Evolutionary conservation across 2,888 invertebrate species (phyloP).

Genomic region (Limnephilus auricula): DNA sequence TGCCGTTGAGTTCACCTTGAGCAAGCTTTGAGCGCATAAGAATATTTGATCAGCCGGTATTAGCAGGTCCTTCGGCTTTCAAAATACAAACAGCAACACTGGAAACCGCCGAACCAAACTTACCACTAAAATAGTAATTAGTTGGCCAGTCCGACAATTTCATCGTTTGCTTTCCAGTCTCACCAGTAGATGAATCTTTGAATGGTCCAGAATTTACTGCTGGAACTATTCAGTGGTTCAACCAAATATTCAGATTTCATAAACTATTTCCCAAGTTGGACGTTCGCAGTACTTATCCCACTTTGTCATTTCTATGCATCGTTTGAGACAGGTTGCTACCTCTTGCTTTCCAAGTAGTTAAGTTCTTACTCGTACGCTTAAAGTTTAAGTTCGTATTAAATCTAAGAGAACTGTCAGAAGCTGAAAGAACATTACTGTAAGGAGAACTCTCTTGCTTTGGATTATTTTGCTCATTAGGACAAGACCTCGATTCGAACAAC

Average conservation of each 20-base stretch:
- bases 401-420: not conserved
- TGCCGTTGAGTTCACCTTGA: not conserved
- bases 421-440: not conserved
- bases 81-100: not conserved
- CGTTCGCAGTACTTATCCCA: not conserved
- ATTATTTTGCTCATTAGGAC: too few species aligned
- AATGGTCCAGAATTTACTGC: not conserved
- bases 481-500: too few species aligned
- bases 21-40: not conserved
- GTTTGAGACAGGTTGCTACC: not conserved
- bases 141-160: not conserved
- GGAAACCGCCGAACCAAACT: not conserved
- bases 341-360: not conserved
- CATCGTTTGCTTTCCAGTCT: not conserved
- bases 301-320: not conserved
- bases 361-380: not conserved
- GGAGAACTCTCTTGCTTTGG: not conserved
- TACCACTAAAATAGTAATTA: not conserved
- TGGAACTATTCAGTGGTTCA: not conserved
- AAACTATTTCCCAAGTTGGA: not conserved
- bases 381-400: not conserved
- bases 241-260: conserved; percentile 2
- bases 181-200: not conserved
- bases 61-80: not conserved
- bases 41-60: not conserved